Evolutionary conservation across 2,113 vertebrate genomes (phyloP).

Genomic region (Phoenicopterus ruber): DNA sequence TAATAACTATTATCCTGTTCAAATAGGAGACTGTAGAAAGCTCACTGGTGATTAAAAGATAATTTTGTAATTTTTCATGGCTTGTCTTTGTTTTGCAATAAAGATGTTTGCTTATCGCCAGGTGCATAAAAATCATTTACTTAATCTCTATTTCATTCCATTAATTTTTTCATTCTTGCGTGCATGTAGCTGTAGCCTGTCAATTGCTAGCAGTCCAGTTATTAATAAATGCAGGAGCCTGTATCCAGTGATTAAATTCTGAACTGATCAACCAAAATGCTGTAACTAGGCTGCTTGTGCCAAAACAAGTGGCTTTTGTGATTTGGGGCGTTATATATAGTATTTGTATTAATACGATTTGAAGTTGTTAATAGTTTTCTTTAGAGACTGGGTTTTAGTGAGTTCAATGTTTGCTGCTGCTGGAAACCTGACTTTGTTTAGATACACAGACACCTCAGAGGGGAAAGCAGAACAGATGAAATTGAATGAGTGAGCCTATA

Average conservation of each 20-base stretch:
- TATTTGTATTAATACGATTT: conserved; percentile 7
- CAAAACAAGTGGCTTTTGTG: conserved; percentile 33
- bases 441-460: neutral
- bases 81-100: conserved; percentile 61
- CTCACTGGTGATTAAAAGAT: conserved; percentile 62
- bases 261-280: conserved; percentile 20
- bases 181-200: neutral
- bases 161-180: neutral
- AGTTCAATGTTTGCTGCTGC: neutral
- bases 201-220: neutral
- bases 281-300: neutral
- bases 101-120: conserved; percentile 58
- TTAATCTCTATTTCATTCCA: conserved; percentile 53
- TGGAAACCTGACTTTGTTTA: neutral
- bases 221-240: conserved; percentile 17
- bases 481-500: neutral
- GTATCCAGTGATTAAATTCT: conserved; percentile 6
- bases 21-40: conserved; percentile 55
- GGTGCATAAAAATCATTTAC: conserved; percentile 57
- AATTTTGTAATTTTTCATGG: conserved; percentile 63
- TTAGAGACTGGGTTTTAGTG: neutral
- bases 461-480: neutral
- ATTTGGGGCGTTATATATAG: neutral
- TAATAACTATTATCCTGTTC: conserved; percentile 63
- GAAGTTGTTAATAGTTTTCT: neutral